Base-by-base conservation (phyloP, 2,888 invertebrate genomes). In the Diarsia rubi region DNA sequence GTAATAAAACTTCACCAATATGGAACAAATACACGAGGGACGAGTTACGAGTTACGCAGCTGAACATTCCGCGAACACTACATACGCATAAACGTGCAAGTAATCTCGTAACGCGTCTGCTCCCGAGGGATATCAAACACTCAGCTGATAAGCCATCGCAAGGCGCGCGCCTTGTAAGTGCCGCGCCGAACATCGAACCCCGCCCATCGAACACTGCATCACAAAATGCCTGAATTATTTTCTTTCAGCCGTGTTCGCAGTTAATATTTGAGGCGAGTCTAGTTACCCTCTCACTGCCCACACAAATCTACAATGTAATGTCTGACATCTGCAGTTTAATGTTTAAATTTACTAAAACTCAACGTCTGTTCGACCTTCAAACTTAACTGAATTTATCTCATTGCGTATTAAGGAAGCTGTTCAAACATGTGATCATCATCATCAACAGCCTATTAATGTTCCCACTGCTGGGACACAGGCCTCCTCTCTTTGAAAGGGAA, bases 211-310 rank as follows among this genome's bases (percentile, higher is more conserved):
- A 37, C 59, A 8, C 44, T 49, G 62, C 62, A 64, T 14, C 66
- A 75, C 24, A 14, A 57, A 59, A 52, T 47, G 27, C 42, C 64
- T 73, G 54, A 69, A 73, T 76, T 68, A 82, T 76, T 82, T 79
- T 65, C 64, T 60, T 73, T 73, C 37, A 27, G 60, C 45, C 49
- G 42, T 68, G 27, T 45, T 27, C 37, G 37, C 31, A 16, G 49
- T 69, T 60, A 69, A 37, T 60, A 69, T 70, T 45, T 52, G 75
- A 8, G 19, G n/a, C 14, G 21, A 27, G 63, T 14, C 47, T 54
- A 45, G 24, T 19, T 21, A 57, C 16, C 12, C 19, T 24, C 47
- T 49, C 54, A 24, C 37, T 11, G 42, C 69, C 49, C 52, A 44
- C 19, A 24, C 54, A 12, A 37, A 16, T 14, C 27, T 54, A 62